phyloP scores from a whole-genome alignment of 2,888 invertebrate genomes.

The Oscheius sp. region DNA sequence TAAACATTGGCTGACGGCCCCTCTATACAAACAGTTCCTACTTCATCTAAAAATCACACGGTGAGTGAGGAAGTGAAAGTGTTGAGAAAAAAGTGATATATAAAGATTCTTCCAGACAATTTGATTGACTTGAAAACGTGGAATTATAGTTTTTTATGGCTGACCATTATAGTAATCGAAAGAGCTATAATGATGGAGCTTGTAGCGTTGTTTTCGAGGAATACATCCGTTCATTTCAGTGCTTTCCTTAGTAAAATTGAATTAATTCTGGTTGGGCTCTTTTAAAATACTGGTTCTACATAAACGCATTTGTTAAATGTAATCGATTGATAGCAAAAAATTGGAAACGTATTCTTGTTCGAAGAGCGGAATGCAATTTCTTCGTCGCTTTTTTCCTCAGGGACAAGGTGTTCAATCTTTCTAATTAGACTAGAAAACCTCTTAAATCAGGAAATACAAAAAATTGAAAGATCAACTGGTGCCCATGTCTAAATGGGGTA shows the following conservation, averaged over 20 bases:
- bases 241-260: neutral
- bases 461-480: neutral
- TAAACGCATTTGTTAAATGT: neutral
- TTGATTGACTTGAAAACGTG: conserved; percentile 1
- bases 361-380: neutral
- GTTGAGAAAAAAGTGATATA: too few relatives aligned
- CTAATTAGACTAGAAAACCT: neutral
- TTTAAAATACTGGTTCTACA: neutral
- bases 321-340: too few relatives aligned
- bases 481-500: neutral
- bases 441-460: neutral
- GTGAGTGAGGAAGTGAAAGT: too few relatives aligned
- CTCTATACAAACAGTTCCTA: conserved; percentile 15
- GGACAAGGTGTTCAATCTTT: too few relatives aligned
- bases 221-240: neutral
- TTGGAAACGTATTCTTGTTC: too few relatives aligned
- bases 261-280: neutral
- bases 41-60: conserved; percentile 11
- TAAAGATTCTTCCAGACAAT: too few relatives aligned
- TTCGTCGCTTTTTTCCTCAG: too few relatives aligned
- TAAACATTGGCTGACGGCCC: conserved; percentile 27
- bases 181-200: neutral
- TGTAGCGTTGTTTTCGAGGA: neutral
- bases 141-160: conserved; percentile 17
- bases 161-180: conserved; percentile 5